phyloP scores from a whole-genome alignment of 2,797 vertebrate genomes.

The Xenops minutus region DNA sequence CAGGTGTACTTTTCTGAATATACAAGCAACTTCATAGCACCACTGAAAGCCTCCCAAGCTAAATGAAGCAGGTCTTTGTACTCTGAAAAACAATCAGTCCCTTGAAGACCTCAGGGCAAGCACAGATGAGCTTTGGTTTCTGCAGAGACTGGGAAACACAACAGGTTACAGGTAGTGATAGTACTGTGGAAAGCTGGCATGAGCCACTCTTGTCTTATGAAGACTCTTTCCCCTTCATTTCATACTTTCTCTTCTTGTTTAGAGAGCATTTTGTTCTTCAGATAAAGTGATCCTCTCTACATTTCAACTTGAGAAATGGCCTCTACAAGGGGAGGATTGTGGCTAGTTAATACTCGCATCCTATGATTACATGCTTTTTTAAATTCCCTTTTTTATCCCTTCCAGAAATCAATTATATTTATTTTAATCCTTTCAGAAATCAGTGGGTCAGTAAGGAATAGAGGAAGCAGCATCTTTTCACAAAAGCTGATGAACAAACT shows the following conservation, averaged over 20 bases:
- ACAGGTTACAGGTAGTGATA: neutral
- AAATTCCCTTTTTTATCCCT: neutral
- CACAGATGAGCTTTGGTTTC: neutral
- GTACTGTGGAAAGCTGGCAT: neutral
- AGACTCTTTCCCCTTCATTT: neutral
- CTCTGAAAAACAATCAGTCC: neutral
- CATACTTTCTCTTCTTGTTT: neutral
- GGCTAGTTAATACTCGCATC: neutral
- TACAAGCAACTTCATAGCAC: neutral
- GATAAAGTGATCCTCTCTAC: neutral
- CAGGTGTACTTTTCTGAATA: neutral
- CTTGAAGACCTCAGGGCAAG: neutral
- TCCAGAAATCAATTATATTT: neutral
- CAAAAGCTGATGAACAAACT: neutral
- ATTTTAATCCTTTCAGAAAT: neutral
- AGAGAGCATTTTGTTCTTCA: neutral
- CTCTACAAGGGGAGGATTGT: neutral
- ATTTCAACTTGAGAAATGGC: neutral
- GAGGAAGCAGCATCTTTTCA: neutral
- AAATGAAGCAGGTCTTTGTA: constrained; percentile 4
- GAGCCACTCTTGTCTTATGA: neutral
- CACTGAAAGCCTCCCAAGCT: neutral
- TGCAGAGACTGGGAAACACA: neutral
- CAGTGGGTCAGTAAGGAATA: neutral
- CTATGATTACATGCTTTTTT: neutral